Conservation (phyloP, 2,888 invertebrate species). For the Epinotia brunnichana region DNA sequence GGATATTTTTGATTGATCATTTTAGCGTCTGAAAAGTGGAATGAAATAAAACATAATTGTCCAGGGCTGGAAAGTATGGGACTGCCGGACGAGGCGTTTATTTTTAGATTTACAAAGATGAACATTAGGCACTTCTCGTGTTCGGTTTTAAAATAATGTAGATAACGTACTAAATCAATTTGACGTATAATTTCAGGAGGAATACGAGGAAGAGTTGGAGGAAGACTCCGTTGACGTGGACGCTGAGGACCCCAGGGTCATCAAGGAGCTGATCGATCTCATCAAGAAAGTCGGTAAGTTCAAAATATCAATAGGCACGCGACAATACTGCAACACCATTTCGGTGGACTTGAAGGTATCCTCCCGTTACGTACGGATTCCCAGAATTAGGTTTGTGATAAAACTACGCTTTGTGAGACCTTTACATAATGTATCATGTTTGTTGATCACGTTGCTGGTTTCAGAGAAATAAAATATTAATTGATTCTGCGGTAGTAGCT, state of each 20-base stretch:
- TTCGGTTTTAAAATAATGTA: neutral
- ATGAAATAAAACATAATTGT: neutral
- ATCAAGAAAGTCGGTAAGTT: conserved; percentile 91
- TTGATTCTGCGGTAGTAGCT: too few species aligned
- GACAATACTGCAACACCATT: too few species aligned
- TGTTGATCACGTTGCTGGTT: too few species aligned
- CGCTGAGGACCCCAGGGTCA: conserved; percentile 89
- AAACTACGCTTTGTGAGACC: too few species aligned
- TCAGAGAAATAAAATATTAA: too few species aligned
- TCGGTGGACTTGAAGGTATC: too few species aligned
- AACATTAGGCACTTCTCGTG: too few species aligned
- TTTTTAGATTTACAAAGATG: neutral
- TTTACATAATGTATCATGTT: too few species aligned
- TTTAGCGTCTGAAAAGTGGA: neutral
- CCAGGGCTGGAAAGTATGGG: neutral
- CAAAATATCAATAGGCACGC: too few species aligned
- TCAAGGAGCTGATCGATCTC: conserved; percentile 92
- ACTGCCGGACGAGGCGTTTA: neutral
- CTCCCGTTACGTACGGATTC: too few species aligned
- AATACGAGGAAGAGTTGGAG: conserved; percentile 60
- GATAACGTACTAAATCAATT: neutral
- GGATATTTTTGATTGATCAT: neutral
- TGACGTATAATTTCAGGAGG: conserved; percentile 58
- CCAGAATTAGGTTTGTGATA: too few species aligned
- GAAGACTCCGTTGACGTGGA: conserved; percentile 66